Conservation (phyloP, 2,113 vertebrate species). For the Sander lucioperca region DNA sequence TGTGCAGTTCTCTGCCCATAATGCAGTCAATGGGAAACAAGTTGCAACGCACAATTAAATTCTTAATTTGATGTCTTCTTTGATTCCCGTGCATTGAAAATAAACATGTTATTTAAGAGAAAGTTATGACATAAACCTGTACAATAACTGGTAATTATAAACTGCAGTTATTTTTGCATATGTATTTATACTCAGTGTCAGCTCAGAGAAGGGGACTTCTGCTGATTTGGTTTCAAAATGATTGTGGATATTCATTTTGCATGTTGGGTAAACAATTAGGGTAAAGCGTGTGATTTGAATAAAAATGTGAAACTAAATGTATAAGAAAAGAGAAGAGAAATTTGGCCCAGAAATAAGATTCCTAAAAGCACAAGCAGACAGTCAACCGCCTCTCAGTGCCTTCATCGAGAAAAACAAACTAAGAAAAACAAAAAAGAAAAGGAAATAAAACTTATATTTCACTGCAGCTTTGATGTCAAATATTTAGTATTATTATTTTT, state of each 20-base stretch:
- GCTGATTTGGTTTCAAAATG: constrained; percentile 23
- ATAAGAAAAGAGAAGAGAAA: constrained; percentile 25
- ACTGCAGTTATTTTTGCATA: background rate
- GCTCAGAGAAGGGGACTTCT: background rate
- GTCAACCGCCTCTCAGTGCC: background rate
- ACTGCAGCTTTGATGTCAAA: background rate
- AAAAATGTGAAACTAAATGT: constrained; percentile 12
- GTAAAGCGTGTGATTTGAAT: constrained; percentile 19
- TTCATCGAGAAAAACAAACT: background rate
- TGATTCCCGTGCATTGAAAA: too few species aligned
- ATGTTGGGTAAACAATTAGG: constrained; percentile 18
- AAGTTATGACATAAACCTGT: background rate
- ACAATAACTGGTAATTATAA: too few species aligned
- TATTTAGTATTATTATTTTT: background rate
- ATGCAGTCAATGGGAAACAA: background rate
- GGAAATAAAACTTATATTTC: background rate
- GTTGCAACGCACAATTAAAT: background rate
- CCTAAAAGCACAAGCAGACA: background rate
- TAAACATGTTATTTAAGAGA: background rate
- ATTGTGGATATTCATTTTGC: background rate
- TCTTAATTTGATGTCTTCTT: background rate
- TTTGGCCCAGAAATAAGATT: constrained; percentile 2
- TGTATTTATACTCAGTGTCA: background rate
- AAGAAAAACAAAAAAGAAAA: background rate
- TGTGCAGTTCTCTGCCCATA: background rate